Conservation (phyloP, 1,140 invertebrate species). For the Trinorchestia longiramus region DNA sequence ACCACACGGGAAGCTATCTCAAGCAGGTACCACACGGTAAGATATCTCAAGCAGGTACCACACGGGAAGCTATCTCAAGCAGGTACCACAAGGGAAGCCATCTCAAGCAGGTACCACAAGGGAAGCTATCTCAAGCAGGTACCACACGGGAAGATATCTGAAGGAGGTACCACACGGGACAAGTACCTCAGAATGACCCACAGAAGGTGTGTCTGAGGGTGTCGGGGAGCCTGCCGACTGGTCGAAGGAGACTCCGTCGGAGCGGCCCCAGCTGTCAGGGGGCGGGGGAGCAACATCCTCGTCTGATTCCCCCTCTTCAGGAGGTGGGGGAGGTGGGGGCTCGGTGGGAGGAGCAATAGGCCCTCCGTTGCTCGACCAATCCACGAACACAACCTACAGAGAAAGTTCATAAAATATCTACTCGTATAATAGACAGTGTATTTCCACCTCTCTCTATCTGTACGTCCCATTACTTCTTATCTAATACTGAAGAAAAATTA, state of each 20-base stretch:
- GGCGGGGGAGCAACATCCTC: neutral
- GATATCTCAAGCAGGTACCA: too few relatives aligned
- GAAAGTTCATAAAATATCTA: too few relatives aligned
- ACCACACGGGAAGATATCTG: neutral
- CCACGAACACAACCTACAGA: slow-evolving; percentile 43
- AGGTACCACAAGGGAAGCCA: too few relatives aligned
- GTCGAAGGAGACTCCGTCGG: slow-evolving; percentile 18
- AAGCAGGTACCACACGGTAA: too few relatives aligned
- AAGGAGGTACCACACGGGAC: too few relatives aligned
- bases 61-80: too few relatives aligned
- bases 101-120: too few relatives aligned
- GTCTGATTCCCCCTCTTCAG: slow-evolving; percentile 46
- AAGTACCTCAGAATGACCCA: slow-evolving; percentile 4
- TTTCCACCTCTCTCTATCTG: too few relatives aligned
- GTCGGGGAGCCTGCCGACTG: neutral
- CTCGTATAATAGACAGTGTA: too few relatives aligned
- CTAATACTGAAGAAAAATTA: too few relatives aligned
- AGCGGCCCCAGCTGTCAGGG: neutral
- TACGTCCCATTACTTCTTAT: too few relatives aligned
- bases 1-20: too few relatives aligned
- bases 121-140: neutral
- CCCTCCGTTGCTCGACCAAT: slow-evolving; percentile 21
- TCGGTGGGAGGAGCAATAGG: slow-evolving; percentile 53
- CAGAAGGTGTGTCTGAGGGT: slow-evolving; percentile 2
- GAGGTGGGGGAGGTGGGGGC: slow-evolving; percentile 55